Evolutionary conservation across 2,888 invertebrate genomes (phyloP), one percentile per base, ranked within the genome.

Genomic region (Lagria hirta): DNA sequence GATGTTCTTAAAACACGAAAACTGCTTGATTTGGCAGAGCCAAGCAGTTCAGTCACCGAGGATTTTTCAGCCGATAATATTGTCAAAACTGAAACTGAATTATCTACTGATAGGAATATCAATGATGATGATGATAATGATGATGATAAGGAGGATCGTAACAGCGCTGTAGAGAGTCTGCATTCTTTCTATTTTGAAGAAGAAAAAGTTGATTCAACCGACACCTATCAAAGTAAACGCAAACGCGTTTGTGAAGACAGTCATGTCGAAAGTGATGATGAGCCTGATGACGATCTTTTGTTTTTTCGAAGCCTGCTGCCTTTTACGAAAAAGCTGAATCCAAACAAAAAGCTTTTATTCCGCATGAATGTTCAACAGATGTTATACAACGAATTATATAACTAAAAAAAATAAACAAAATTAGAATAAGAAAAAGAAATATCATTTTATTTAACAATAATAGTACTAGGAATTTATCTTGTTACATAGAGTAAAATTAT

Each of bases 331-430:
- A 43, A 22, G 21, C 28, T 47, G 11, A 24, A 32, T 4, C 37
- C 36, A 11, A 28, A 43, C 22, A 47, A 47, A 21, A 43, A 33
- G 10, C 26, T 47, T 18, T 17, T 47, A 12, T 47, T 47, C 20
- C 20, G 47, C 17, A 47, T 43, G 47, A 43, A 43, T 26, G 47
- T 47, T 4, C 47, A 47, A 22, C 36, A 47, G 10, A 38, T 38
- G 33, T 18, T 47, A 13, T 47, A 47, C 14, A 28, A 43, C 13
- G 30, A 42, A 18, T 32, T 47, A 23, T 47, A 47, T 16, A 33
- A 29, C 15, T n/a, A n/a, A n/a, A n/a, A n/a, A n/a, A n/a, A n/a
- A n/a, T n/a, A n/a, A n/a, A n/a, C n/a, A n/a, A n/a, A n/a, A n/a
- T n/a, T n/a, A n/a, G n/a, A n/a, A n/a, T n/a, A n/a, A n/a, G n/a